phyloP scores from a whole-genome alignment of 1,140 invertebrate genomes.

The Heliconius hewitsoni region DNA sequence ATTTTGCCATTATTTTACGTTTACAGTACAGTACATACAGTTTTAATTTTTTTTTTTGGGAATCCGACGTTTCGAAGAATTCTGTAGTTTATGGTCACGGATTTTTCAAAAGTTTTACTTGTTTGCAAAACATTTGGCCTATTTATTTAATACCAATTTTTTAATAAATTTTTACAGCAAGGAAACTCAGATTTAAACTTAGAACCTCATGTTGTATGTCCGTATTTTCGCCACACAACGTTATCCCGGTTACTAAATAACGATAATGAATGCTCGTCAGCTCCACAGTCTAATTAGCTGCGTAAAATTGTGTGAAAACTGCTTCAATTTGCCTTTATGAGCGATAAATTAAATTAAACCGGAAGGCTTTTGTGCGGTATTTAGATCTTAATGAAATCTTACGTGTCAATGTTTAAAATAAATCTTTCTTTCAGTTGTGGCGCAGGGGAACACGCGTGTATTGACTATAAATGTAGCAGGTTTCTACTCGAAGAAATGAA shows the following conservation, averaged over 20 bases:
- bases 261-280: background rate
- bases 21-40: background rate
- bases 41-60: background rate
- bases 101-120: too few relatives aligned
- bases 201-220: background rate
- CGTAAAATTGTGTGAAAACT: slow-evolving; percentile 8
- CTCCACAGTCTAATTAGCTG: background rate
- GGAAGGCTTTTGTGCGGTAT: background rate
- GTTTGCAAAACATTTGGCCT: too few relatives aligned
- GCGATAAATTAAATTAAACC: slow-evolving; percentile 19
- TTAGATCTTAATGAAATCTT: slow-evolving; percentile 19
- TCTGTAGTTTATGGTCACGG: too few relatives aligned
- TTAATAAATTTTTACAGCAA: too few relatives aligned
- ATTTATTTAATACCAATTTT: too few relatives aligned
- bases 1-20: background rate
- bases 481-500: too few relatives aligned
- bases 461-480: too few relatives aligned
- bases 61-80: background rate
- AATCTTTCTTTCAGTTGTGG: too few relatives aligned
- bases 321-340: slow-evolving; percentile 8
- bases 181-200: background rate
- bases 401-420: background rate
- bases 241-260: background rate
- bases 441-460: too few relatives aligned
- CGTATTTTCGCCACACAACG: background rate